Conservation (phyloP, 2,113 vertebrate species). For the Apodemus speciosus region DNA sequence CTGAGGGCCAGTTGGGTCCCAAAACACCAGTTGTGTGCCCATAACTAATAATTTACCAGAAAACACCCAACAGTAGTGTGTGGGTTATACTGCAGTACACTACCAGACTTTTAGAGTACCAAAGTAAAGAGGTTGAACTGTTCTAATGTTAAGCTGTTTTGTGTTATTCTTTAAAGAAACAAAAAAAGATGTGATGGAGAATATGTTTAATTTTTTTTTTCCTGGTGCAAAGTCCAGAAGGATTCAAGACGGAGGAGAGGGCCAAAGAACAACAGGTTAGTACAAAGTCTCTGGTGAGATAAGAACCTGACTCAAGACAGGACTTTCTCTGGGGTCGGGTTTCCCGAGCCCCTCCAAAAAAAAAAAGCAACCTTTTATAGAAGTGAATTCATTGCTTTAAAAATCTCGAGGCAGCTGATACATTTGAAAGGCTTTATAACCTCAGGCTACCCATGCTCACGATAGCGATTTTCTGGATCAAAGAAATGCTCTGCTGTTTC, state of each 20-base stretch:
- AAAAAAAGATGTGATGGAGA: neutral
- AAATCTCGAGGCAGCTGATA: neutral
- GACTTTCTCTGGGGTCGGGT: neutral
- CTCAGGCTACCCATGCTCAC: neutral
- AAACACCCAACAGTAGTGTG: neutral
- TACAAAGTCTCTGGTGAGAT: neutral
- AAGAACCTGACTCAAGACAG: neutral
- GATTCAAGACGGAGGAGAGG: neutral
- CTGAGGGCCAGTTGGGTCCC: neutral
- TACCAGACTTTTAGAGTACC: neutral
- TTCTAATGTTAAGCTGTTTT: neutral
- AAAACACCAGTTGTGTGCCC: neutral
- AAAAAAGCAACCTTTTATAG: neutral
- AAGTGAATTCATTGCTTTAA: slow-evolving; percentile 3
- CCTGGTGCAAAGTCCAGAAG: slow-evolving; percentile 47
- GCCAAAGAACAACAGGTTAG: neutral
- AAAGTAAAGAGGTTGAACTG: neutral
- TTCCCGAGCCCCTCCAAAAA: neutral
- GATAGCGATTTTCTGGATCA: neutral
- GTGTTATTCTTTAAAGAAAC: neutral
- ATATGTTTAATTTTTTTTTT: neutral
- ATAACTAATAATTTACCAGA: neutral
- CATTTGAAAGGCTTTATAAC: neutral
- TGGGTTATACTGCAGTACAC: neutral
- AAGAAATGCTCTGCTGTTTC: neutral